phyloP scores from a whole-genome alignment of 2,888 invertebrate species.

The Clusia tigrina region DNA sequence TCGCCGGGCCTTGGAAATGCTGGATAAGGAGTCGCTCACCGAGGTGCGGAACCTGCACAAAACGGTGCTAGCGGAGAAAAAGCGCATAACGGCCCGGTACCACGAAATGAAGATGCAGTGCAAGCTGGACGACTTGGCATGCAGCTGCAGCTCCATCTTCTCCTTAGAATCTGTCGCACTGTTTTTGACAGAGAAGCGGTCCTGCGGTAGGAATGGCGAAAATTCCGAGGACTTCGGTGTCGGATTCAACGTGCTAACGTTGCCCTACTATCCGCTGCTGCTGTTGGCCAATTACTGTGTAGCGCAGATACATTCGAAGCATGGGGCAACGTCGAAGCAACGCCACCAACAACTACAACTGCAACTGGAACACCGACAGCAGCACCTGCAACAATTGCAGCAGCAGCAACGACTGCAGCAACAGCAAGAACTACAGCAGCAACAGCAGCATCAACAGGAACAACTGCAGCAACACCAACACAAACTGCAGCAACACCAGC shows the following conservation, averaged over 20 bases:
- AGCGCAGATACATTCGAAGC: conserved; percentile 75
- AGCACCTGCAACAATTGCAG: conserved; percentile 54
- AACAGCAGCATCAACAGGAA: conserved; percentile 42
- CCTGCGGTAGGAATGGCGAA: conserved; percentile 37
- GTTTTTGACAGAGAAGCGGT: conserved; percentile 71
- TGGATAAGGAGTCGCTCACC: conserved; percentile 67
- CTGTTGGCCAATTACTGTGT: conserved; percentile 81
- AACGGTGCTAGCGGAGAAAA: conserved; percentile 72
- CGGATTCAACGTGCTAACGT: conserved; percentile 61
- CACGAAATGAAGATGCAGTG: conserved; percentile 78
- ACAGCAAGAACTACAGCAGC: conserved; percentile 56
- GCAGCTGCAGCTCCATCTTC: conserved; percentile 72
- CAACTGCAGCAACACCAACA: conserved; percentile 28
- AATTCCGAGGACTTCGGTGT: conserved; percentile 35
- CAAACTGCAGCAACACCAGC: conserved; percentile 4
- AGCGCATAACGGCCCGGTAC: conserved; percentile 73
- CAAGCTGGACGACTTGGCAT: conserved; percentile 75
- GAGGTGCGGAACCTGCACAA: conserved; percentile 72
- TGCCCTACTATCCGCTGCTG: conserved; percentile 70
- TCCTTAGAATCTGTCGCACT: conserved; percentile 75
- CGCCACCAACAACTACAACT: conserved; percentile 65
- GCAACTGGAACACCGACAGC: conserved; percentile 49
- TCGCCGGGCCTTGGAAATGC: conserved; percentile 69
- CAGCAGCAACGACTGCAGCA: conserved; percentile 45
- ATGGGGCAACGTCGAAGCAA: conserved; percentile 65